Base-by-base conservation (phyloP, 2,888 invertebrate species). In the Stramonita haemastoma region DNA sequence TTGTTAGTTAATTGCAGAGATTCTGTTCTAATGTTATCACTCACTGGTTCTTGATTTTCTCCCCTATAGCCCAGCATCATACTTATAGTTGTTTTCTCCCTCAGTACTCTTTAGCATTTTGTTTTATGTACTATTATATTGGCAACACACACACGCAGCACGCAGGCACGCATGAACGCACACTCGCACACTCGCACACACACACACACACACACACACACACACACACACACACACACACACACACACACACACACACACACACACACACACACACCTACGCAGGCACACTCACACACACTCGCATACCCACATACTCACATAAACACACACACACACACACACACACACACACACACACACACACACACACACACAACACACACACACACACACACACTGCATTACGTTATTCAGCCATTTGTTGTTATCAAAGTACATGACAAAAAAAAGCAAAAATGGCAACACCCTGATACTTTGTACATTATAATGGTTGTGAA, bases 161-260 rank as follows among this genome's bases (percentile, higher is more conserved):
- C 57, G 29, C 86, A 5, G 22, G 70, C 70, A 5, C 70, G 26
- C 81, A 2, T 32, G 26, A n/a, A 32, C 81, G 2, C 81, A 81
- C 81, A 11, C 81, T 29, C 81, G 11, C 81, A 81, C 81, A 11
- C 81, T 29, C 81, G 2, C 81, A 81, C 81, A 11, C 81, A 81
- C 81, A 11, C 81, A 81, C 81, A 29, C 81, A 81, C 81, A 6
- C 81, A 81, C 81, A 11, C 81, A 83, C 83, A 36, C 46, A 46
- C 83, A 36, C 83, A 83, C 83, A 36, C 83, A 36, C 83, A 19
- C 83, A 83, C 83, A 83, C 32, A 83, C 32, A 83, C 83, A 83
- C 83, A 83, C 83, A 83, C 83, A 83, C 83, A 83, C 83, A 83
- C 83, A 83, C 83, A 83, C 36, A 83, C 83, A 83, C 81, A 83